Conservation (phyloP, 2,113 vertebrate genomes). For the Panurus biarmicus region DNA sequence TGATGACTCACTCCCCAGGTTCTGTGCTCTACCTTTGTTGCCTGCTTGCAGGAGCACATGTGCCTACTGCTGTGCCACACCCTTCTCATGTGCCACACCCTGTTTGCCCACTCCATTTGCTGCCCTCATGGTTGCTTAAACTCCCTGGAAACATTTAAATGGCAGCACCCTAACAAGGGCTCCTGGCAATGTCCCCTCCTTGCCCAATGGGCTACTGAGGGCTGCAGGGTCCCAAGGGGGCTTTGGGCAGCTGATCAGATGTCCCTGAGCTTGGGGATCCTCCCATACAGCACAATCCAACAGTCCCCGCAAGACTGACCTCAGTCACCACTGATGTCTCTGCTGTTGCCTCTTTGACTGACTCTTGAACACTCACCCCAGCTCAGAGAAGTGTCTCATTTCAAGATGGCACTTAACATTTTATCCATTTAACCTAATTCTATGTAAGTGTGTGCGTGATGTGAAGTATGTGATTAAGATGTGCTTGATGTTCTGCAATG, state of each 20-base stretch:
- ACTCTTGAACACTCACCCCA: not conserved
- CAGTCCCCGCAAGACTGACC: not conserved
- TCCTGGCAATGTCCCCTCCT: not conserved
- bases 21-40: not conserved
- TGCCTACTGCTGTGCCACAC: not conserved
- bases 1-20: not conserved
- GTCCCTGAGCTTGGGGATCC: not conserved
- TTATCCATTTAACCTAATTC: not conserved
- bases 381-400: not conserved
- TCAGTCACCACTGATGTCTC: accelerated
- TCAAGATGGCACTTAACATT: not conserved
- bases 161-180: accelerated
- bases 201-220: accelerated
- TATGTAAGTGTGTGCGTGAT: not conserved
- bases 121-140: accelerated
- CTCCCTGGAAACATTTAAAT: not conserved
- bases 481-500: not conserved
- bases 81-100: too few species aligned
- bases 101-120: not conserved
- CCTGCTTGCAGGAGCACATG: not conserved
- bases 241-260: not conserved
- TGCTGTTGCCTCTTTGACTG: accelerated
- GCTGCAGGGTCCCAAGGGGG: too few species aligned
- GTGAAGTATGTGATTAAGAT: not conserved
- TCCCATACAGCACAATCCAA: not conserved